These are phyloP conservation scores for Hetaerina titia DNA, from an alignment of 2,888 invertebrate genomes.

Conservation along the genomic window DNA sequence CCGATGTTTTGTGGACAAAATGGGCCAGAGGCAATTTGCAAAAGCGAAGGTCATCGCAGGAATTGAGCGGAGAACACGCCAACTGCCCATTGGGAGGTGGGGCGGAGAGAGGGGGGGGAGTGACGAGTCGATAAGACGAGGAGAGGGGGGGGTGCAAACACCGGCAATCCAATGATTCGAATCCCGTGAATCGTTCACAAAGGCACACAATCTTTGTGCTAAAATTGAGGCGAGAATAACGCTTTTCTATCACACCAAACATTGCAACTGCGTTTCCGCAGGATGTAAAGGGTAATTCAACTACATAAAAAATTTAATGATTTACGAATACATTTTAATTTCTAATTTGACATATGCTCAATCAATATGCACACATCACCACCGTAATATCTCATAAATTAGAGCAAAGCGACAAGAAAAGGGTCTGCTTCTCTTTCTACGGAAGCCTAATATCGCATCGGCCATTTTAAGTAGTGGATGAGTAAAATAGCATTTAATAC, in stretches of 20 bases:
- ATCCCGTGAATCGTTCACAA: not conserved
- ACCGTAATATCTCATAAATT: too few species aligned
- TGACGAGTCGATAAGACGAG: not conserved
- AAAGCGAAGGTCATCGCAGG: conserved; percentile 53
- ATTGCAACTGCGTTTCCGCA: too few species aligned
- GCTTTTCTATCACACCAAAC: too few species aligned
- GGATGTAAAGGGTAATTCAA: too few species aligned
- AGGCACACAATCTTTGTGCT: not conserved
- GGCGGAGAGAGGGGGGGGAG: not conserved
- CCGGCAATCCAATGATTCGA: not conserved
- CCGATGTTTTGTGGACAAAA: not conserved
- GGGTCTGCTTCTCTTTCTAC: not conserved
- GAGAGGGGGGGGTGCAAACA: not conserved
- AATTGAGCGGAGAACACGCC: not conserved
- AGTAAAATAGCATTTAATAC: not conserved
- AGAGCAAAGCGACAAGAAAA: not conserved
- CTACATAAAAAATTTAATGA: too few species aligned
- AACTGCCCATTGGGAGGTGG: conserved; percentile 23
- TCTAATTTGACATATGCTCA: too few species aligned
- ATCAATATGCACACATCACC: too few species aligned
- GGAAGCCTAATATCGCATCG: not conserved
- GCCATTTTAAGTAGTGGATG: not conserved
- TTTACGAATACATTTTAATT: too few species aligned
- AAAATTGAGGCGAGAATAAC: too few species aligned
- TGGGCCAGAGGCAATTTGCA: conserved; percentile 52